Evolutionary conservation across 2,888 invertebrate species (phyloP).

Genomic region (Mechanitis mazaeus): DNA sequence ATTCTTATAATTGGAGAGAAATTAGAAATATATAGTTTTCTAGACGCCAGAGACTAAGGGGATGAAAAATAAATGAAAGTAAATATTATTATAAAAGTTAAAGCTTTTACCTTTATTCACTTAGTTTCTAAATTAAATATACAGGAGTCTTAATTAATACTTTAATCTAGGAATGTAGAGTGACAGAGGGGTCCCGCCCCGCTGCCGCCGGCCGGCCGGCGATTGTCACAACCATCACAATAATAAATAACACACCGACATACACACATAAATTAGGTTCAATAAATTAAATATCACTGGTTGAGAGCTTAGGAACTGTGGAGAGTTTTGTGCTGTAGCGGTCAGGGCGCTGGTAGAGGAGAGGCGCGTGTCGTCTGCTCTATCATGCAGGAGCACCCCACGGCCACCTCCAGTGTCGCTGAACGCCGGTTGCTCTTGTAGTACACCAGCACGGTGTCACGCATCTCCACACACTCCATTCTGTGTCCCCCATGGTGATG

Average conservation of each 20-base stretch:
- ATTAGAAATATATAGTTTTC: too few relatives aligned
- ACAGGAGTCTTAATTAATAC: slow-evolving; percentile 21
- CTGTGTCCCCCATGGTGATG: slow-evolving; percentile 47
- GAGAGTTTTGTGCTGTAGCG: slow-evolving; percentile 22
- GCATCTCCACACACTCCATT: slow-evolving; percentile 62
- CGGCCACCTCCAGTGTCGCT: slow-evolving; percentile 45
- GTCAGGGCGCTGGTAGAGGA: slow-evolving; percentile 30
- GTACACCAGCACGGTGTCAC: slow-evolving; percentile 59
- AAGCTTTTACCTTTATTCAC: slow-evolving; percentile 30
- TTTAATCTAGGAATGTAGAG: slow-evolving; percentile 21
- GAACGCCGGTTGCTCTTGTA: slow-evolving; percentile 37
- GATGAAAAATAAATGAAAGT: slow-evolving; percentile 12
- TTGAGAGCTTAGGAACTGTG: slow-evolving; percentile 38
- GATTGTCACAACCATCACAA: slow-evolving; percentile 32
- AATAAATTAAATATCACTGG: slow-evolving; percentile 28
- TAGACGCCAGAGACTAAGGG: too few relatives aligned
- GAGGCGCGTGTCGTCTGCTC: slow-evolving; percentile 37
- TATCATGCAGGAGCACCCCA: slow-evolving; percentile 67
- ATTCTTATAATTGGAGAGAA: too few relatives aligned
- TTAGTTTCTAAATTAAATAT: slow-evolving; percentile 19
- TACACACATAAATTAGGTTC: slow-evolving; percentile 15
- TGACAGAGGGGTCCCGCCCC: slow-evolving; percentile 12
- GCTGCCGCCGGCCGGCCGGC: background rate
- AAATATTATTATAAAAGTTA: slow-evolving; percentile 24
- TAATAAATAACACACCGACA: slow-evolving; percentile 29